Base-by-base conservation (phyloP, 2,113 vertebrate genomes). In the Thermophis baileyi region DNA sequence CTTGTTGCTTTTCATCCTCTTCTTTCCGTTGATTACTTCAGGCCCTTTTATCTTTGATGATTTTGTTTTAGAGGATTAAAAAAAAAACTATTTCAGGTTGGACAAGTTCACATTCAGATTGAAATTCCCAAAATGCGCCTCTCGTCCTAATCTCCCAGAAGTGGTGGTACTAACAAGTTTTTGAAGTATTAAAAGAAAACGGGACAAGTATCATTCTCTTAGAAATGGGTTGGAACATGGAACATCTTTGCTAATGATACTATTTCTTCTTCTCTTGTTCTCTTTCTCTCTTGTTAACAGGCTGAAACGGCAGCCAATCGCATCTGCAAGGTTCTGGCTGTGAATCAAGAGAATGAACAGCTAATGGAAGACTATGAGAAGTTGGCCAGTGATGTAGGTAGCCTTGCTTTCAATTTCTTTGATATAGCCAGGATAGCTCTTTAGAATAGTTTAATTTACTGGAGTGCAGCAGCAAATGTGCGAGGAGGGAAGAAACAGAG, bases 281-380 rank as follows among this genome's bases (percentile, higher is more conserved):
- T 97, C 95, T 95, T 95, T 92, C 44, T 96, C 89, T 88, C 96
- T 92, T 89, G 97, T 88, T 88, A 0, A 93, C 96, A 99, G 99
- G 99, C 99, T 50, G 99, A 99, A 97, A 99, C 99, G 27, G 99
- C 99, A 94, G 99, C 99, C 96, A 99, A 99, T 97, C 98, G 99
- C 94, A 99, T 99, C 98, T 99, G 99, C 98, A 99, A 99, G 97
- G 99, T 99, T 95, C 97, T 99, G 97, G 99, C 99, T 11, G 99
- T 99, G 94, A 99, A 99, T 98, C 99, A 99, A 96, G 99, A 99
- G 97, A 99, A 99, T 0, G 99, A 99, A 93, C 99, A 99, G 97
- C 98, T 99, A 95, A 99, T 99, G 99, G 99, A 99, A 97, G 99
- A 99, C 97, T 99, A 99, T 3, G 99, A 99, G 97, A 99, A 99